Evolutionary conservation across 2,113 vertebrate species (phyloP).

Genomic region (Albula goreensis): DNA sequence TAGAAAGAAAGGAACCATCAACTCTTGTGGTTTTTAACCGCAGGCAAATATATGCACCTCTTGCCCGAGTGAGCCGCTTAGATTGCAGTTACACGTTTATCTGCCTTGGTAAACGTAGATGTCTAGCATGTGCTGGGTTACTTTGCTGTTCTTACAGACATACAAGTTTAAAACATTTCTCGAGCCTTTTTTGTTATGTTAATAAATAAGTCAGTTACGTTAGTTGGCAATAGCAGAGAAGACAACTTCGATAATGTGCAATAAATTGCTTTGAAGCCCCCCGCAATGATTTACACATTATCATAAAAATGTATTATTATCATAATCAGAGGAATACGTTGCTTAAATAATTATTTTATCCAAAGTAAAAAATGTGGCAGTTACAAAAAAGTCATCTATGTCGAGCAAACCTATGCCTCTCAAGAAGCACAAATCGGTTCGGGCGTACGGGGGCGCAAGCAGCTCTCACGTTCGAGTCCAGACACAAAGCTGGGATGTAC

Average conservation of each 20-base stretch:
- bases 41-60: neutral
- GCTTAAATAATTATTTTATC: neutral
- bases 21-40: constrained; percentile 1
- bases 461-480: constrained; percentile 34
- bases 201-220: too few species aligned
- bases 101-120: too few species aligned
- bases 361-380: neutral
- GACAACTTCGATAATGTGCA: neutral
- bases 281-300: neutral
- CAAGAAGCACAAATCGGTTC: constrained; percentile 38
- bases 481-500: constrained; percentile 40
- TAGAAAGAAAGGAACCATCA: neutral
- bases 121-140: too few species aligned
- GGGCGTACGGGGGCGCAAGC: constrained; percentile 62
- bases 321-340: neutral
- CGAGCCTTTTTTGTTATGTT: too few species aligned
- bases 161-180: too few species aligned
- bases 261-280: neutral
- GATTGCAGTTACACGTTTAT: constrained; percentile 14
- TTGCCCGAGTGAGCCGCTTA: constrained; percentile 5
- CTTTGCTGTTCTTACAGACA: too few species aligned
- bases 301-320: too few species aligned
- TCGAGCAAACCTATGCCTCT: neutral
- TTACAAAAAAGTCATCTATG: neutral
- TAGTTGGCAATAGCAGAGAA: neutral